Percentiles rank a stretch among this genome's conserved stretches.
Evolutionary conservation across 2,113 vertebrate genomes (phyloP).

Genomic region (Enhydra lutris): DNA sequence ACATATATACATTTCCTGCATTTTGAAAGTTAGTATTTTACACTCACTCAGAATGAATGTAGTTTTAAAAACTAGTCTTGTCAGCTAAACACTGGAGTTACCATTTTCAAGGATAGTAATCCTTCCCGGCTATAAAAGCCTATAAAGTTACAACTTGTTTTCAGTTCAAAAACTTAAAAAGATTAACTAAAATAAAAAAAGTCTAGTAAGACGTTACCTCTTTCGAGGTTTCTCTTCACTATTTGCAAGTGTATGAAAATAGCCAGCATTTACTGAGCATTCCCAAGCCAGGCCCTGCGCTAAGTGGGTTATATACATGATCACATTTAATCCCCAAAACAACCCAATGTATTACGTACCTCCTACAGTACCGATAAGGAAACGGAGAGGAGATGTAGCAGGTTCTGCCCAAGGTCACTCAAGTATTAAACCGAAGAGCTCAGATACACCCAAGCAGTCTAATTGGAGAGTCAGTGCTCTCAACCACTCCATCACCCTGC

Average conservation of each 20-base stretch:
- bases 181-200: not conserved
- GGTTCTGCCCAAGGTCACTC: not conserved
- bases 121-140: constrained; percentile 22
- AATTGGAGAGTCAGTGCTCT: not conserved
- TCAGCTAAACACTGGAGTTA: constrained; percentile 10
- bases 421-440: not conserved
- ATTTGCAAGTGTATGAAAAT: not conserved
- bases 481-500: not conserved
- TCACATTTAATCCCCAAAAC: not conserved
- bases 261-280: not conserved
- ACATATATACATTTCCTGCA: not conserved
- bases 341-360: not conserved
- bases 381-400: not conserved
- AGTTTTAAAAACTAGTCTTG: constrained; percentile 22
- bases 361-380: not conserved
- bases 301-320: not conserved
- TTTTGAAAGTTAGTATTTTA: constrained; percentile 35
- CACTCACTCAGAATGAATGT: not conserved
- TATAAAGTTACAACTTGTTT: not conserved
- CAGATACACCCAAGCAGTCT: not conserved
- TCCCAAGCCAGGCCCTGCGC: not conserved
- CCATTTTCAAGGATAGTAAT: constrained; percentile 32
- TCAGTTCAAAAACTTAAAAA: constrained; percentile 14
- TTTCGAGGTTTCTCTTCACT: not conserved
- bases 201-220: not conserved